Base-by-base conservation (phyloP, 1,140 invertebrate species). In the Spodoptera frugiperda region DNA sequence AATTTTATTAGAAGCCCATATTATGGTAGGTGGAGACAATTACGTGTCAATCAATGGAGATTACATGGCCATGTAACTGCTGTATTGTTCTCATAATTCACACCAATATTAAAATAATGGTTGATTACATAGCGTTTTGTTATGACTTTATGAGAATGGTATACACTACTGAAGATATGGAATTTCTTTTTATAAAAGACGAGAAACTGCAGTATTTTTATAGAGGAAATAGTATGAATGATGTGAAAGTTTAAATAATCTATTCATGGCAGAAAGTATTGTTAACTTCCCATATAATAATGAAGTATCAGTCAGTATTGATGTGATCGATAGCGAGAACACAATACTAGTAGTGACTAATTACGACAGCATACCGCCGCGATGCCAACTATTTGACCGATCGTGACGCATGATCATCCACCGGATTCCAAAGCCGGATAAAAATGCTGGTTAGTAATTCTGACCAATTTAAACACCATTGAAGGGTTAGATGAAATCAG, bases 311-410 rank as follows among this genome's bases (percentile, higher is more conserved):
- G 9, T 39, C 33, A 39, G 33, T 39, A 9, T 39, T 39, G 8
- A 33, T 33, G 33, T 4, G 2, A 39, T 39, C 33, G 15, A 33
- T 39, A 61, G 4, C 19, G 10, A 61, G 30, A 61, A 44, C 33
- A 61, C 57, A 44, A 61, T 44, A 61, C 10, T 55, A 55, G 53
- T 39, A 61, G 15, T 61, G 57, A 61, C 57, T 61, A 61, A 61
- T 61, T 61, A 39, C n/a, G 57, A 61, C 57, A 61, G 33, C 57
- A 61, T 61, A 61, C 57, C 57, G 10, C n/a, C 2, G 33, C 3
- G 25, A 17, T 61, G 57, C 57, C 57, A 61, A 61, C 57, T 61
- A 61, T 61, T 39, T 61, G 57, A 61, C 57, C 57, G 33, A n/a
- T 61, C 25, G n/a, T 61, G 57, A 61, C 57, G 57, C 57, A 61